Conservation (phyloP, 2,113 vertebrate species). For the rabbit (Oryctolagus cuniculus) region DNA sequence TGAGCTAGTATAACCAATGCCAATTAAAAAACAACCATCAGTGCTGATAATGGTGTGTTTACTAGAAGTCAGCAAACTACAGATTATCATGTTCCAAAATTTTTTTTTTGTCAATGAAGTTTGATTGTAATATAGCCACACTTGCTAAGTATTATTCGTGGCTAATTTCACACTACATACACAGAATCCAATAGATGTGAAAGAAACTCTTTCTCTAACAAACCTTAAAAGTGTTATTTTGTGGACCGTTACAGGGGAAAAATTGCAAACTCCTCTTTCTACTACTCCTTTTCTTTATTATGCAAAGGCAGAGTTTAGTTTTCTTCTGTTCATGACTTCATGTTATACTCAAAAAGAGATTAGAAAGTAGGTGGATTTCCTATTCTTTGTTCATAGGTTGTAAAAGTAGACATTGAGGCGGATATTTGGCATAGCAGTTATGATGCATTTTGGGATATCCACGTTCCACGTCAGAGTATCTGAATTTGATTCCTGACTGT, state of each 20-base stretch:
- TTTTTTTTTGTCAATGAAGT: background rate
- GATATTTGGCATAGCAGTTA: too few species aligned
- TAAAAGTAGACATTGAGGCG: too few species aligned
- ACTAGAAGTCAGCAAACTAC: background rate
- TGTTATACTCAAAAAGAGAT: background rate
- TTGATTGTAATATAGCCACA: background rate
- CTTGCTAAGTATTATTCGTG: background rate
- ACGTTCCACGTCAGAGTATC: too few species aligned
- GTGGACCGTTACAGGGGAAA: background rate
- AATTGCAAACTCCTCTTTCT: background rate
- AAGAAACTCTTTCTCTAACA: background rate
- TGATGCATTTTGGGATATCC: too few species aligned
- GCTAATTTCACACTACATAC: background rate
- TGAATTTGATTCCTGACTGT: too few species aligned
- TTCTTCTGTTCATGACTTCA: background rate
- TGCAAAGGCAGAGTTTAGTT: background rate
- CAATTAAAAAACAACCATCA: slow-evolving; percentile 13
- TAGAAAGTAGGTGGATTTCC: background rate
- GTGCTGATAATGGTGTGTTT: background rate
- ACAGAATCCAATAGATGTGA: background rate
- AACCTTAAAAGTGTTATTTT: background rate
- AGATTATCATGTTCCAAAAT: background rate
- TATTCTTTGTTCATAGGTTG: too few species aligned
- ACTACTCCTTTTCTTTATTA: background rate
- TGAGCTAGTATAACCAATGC: background rate